Evolutionary conservation across 2,797 vertebrate species (phyloP).

Genomic region (Tadarida brasiliensis): DNA sequence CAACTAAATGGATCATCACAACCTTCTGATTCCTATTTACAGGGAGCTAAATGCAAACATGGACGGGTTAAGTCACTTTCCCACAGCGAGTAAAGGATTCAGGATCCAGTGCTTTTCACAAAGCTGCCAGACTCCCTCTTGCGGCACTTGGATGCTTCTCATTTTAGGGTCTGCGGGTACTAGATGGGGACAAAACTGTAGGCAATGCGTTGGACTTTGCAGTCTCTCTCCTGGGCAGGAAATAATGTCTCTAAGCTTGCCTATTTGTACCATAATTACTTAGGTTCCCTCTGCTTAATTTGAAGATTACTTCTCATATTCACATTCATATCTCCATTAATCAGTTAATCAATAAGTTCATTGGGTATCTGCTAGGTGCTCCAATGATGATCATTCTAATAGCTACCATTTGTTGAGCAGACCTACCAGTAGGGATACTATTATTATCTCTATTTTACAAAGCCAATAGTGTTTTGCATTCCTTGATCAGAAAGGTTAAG

Average conservation of each 20-base stretch:
- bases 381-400: neutral
- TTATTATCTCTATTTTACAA: neutral
- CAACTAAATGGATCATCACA: neutral
- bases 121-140: neutral
- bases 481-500: neutral
- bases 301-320: conserved; percentile 17
- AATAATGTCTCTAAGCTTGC: neutral
- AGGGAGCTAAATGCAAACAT: neutral
- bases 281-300: neutral
- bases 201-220: neutral
- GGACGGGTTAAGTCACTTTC: neutral
- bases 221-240: neutral
- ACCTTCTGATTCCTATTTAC: neutral
- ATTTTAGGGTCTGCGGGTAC: neutral
- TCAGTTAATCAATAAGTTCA: neutral
- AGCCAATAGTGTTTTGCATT: neutral
- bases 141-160: neutral
- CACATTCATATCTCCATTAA: neutral
- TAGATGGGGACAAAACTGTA: neutral
- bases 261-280: neutral
- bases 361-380: neutral
- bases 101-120: neutral
- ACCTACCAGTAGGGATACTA: neutral
- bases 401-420: neutral
- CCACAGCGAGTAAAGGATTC: neutral